Conservation (phyloP, 1,140 invertebrate species). For the Drosophila ficusphila region DNA sequence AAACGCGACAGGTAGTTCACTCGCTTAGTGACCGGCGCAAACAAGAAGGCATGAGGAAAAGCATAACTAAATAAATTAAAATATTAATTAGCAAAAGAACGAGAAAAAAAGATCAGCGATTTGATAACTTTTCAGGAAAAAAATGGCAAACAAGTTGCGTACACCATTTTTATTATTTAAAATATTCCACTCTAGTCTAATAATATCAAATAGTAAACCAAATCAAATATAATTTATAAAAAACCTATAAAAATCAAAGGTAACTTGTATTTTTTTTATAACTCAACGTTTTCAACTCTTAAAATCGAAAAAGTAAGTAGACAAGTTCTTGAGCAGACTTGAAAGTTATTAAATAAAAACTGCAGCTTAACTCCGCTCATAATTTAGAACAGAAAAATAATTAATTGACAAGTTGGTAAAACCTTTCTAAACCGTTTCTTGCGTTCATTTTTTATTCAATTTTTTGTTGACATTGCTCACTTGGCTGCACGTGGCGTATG, state of each 20-base stretch:
- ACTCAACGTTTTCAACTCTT: not conserved
- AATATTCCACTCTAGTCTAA: no score
- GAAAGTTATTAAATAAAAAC: not conserved
- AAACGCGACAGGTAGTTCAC: slow-evolving; percentile 22
- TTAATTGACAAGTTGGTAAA: slow-evolving; percentile 19
- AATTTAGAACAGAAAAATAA: not conserved
- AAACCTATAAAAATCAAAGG: no score
- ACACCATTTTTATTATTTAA: no score
- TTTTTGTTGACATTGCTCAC: slow-evolving; percentile 19
- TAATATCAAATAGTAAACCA: no score
- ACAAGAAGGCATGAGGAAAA: slow-evolving; percentile 7
- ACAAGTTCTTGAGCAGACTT: not conserved
- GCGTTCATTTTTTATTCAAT: not conserved
- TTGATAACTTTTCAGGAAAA: no score
- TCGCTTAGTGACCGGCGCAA: not conserved
- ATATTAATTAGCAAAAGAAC: not conserved
- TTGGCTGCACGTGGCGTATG: slow-evolving; percentile 39
- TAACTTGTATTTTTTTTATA: no score
- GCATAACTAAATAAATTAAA: slow-evolving; percentile 7
- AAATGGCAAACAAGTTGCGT: no score
- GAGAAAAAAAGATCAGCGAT: not conserved
- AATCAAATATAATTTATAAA: no score
- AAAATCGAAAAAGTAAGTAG: not conserved
- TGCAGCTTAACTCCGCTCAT: not conserved
- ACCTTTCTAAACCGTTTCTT: slow-evolving; percentile 38